phyloP scores from a whole-genome alignment of 2,888 invertebrate species.

The Hipparchia sbordonii region DNA sequence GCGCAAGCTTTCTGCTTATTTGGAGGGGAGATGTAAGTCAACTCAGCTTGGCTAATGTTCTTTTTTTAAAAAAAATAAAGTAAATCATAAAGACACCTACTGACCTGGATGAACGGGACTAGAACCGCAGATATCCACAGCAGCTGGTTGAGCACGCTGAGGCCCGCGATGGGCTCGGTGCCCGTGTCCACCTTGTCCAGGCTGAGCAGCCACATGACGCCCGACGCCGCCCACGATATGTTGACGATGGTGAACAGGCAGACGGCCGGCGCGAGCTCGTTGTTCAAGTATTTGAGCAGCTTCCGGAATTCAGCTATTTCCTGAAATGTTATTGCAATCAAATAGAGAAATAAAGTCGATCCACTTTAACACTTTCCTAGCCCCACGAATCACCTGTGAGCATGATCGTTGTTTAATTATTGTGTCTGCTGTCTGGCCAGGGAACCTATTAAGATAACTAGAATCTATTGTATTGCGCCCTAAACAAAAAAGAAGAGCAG shows the following conservation, averaged over 20 bases:
- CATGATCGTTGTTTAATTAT: no score
- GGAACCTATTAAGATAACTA: no score
- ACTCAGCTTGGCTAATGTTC: no score
- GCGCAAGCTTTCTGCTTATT: no score
- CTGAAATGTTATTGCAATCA: slow-evolving; percentile 62
- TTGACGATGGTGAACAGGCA: slow-evolving; percentile 90
- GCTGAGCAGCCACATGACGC: slow-evolving; percentile 86
- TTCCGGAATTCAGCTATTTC: slow-evolving; percentile 92
- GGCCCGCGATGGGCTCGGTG: slow-evolving; percentile 82
- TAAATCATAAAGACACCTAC: background rate
- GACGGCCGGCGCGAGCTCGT: slow-evolving; percentile 88
- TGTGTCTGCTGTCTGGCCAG: no score
- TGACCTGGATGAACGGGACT: slow-evolving; percentile 87
- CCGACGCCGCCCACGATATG: slow-evolving; percentile 88
- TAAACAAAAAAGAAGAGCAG: no score
- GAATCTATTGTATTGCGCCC: no score
- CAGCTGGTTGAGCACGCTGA: slow-evolving; percentile 83
- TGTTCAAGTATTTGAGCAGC: slow-evolving; percentile 89
- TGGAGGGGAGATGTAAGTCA: no score
- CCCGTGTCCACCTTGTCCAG: slow-evolving; percentile 83
- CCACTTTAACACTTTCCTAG: no score
- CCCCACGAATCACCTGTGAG: no score
- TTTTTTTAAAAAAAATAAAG: no score
- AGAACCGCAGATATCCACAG: slow-evolving; percentile 86
- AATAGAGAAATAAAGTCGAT: no score